phyloP scores from a whole-genome alignment of 2,797 vertebrate genomes.

The Syngnathus rostellatus region DNA sequence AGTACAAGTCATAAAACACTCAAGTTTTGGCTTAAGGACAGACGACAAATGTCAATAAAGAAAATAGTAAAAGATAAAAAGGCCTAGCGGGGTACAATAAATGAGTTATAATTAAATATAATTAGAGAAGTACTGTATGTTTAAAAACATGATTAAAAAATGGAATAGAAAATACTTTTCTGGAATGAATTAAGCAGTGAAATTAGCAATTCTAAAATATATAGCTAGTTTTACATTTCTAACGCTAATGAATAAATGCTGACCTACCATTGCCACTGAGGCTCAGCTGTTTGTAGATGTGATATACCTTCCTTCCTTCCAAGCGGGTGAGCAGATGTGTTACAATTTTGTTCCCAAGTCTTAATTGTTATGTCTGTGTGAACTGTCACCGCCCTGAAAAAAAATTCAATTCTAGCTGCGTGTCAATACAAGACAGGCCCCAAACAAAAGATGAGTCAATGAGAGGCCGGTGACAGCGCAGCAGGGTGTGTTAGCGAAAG shows the following conservation, averaged over 20 bases:
- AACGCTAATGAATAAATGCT: background rate
- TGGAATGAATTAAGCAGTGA: too few species aligned
- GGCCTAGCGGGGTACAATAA: background rate
- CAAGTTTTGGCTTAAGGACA: background rate
- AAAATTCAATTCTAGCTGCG: background rate
- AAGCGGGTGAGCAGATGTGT: conserved; percentile 15
- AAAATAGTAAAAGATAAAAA: background rate
- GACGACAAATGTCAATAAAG: background rate
- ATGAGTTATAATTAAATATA: background rate
- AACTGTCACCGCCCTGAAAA: conserved; percentile 43
- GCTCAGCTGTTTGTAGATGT: conserved; percentile 11
- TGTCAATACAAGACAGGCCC: background rate
- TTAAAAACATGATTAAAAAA: too few species aligned
- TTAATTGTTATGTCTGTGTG: conserved; percentile 3
- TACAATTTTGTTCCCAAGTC: conserved; percentile 10
- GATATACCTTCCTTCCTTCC: conserved; percentile 6
- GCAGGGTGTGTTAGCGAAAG: conserved; percentile 32
- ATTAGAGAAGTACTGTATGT: too few species aligned
- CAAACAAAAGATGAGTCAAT: conserved; percentile 51
- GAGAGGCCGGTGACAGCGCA: conserved; percentile 9
- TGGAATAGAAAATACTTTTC: too few species aligned
- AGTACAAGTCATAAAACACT: background rate
- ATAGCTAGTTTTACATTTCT: too few species aligned
- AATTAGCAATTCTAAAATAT: background rate
- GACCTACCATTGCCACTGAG: conserved; percentile 49